Evolutionary conservation across 2,797 vertebrate species (phyloP).

Genomic region (Scleropages formosus): DNA sequence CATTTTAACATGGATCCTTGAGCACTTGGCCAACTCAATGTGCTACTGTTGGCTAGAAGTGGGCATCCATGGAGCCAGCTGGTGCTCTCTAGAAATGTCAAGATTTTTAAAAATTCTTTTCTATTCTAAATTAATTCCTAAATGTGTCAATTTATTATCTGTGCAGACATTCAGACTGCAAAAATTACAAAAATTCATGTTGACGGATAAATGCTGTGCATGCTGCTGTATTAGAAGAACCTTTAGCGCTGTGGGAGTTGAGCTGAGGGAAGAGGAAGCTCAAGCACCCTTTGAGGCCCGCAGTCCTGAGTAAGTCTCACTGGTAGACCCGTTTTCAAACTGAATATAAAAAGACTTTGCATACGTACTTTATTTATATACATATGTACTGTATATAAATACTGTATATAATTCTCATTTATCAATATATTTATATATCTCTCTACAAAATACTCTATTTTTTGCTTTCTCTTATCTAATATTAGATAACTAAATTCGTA

Average conservation of each 20-base stretch:
- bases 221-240: conserved; percentile 10
- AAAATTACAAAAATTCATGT: not conserved
- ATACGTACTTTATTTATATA: conserved; percentile 55
- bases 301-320: conserved; percentile 23
- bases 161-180: no score
- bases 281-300: conserved; percentile 30
- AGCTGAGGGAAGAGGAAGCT: not conserved
- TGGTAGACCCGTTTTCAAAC: conserved; percentile 23
- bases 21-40: no score
- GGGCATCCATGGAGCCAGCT: conserved; percentile 5
- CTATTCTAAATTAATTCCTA: not conserved
- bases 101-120: not conserved
- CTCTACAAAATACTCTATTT: conserved; percentile 11
- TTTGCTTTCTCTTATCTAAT: conserved; percentile 8
- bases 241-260: conserved; percentile 5
- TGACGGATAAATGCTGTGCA: not conserved
- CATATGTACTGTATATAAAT: conserved; percentile 35
- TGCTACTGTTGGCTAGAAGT: conserved; percentile 14
- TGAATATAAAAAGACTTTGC: conserved; percentile 25
- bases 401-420: not conserved
- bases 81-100: not conserved
- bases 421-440: conserved; percentile 11
- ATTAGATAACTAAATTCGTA: not conserved
- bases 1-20: no score
- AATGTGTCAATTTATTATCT: no score